Evolutionary conservation across 2,888 invertebrate species (phyloP), one percentile per base, ranked within the genome.

Genomic region (Doris montereyensis): DNA sequence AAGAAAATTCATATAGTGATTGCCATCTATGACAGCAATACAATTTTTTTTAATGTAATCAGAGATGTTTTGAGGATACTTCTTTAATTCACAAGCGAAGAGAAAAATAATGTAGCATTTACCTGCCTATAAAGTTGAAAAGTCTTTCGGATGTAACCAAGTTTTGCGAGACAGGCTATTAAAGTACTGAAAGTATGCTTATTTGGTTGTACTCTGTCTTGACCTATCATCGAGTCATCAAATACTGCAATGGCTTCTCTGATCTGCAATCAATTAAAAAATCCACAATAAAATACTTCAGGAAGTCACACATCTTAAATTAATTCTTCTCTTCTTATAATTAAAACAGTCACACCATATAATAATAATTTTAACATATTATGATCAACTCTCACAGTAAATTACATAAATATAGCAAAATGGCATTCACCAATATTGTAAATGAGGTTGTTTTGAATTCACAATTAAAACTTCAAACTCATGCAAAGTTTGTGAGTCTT

Each of bases 111-210:
- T 41, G 17, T 17, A 41, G 5, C 5, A 41, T 10, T 41, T 41
- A 41, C 52, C 89, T 92, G 94, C 86, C 95, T 95, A 87, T 94
- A 97, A 0, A 98, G 92, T 84, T 94, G 93, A 89, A 97, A 97
- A 0, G 97, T 96, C 91, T 96, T 96, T 86, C 95, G 94, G 1
- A 96, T 94, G 87, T 96, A 96, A 0, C 98, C 98, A 0, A 94
- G 95, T 85, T 94, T 92, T 1, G 96, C 97, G 91, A 96, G 96
- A 8, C 94, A 96, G 80, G 95, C 94, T 81, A 98, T 95, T n/a
- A 98, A 91, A 77, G 96, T 92, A 88, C 95, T 95, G 89, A 95
- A 97, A 86, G 96, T 95, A 88, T 95, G 96, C 83, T 93, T 76
- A 57, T 94, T 95, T 0, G 97, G 97, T 89, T 94, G 94, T 0